Base-by-base conservation (phyloP, 2,113 vertebrate genomes). In the Phalacrocorax carbo region DNA sequence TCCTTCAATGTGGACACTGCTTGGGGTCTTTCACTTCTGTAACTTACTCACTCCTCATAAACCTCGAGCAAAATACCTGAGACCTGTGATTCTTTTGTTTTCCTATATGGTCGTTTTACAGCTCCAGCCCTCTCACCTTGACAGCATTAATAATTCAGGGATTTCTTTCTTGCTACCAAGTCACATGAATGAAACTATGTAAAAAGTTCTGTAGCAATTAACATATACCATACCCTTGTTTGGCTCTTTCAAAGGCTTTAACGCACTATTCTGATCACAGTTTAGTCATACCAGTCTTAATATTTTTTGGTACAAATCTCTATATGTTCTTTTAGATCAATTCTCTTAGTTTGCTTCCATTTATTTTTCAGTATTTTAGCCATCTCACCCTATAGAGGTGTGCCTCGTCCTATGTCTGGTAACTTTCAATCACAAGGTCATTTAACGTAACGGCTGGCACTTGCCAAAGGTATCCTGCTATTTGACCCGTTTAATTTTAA, bases 41-140 rank as follows among this genome's bases (percentile, higher is more conserved):
- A 76, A n/a, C 7, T n/a, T 32, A 12, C 49, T 73, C 34, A 52
- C 8, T 1, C 21, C 12, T 54, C 38, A 20, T 65, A 66, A 90
- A 80, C 18, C 17, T 38, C 0, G 0, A 64, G 25, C 11, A 92
- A 88, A 73, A 68, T 44, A 11, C 4, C 16, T 0, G 0, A 80
- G 7, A 36, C 3, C 26, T 30, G 7, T 29, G 6, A 4, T 13
- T 62, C 23, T 68, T 77, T 29, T 22, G 3, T 51, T 68, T 82
- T 83, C 23, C 7, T 70, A 10, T 25, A 16, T 1, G 5, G 18
- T 8, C 17, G 22, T 54, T 75, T 61, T 36, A 52, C 26, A 11
- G 14, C 34, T 42, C 2, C 34, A 78, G 51, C 36, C 10, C 5
- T 79, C 30, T 54, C 72, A 76, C 13, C 20, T 13, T 25, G 8